Evolutionary conservation across 92 coral and sea anemone species (phyloP), one percentile per base, ranked within the genome.

Genomic region (Porites evermanni): DNA sequence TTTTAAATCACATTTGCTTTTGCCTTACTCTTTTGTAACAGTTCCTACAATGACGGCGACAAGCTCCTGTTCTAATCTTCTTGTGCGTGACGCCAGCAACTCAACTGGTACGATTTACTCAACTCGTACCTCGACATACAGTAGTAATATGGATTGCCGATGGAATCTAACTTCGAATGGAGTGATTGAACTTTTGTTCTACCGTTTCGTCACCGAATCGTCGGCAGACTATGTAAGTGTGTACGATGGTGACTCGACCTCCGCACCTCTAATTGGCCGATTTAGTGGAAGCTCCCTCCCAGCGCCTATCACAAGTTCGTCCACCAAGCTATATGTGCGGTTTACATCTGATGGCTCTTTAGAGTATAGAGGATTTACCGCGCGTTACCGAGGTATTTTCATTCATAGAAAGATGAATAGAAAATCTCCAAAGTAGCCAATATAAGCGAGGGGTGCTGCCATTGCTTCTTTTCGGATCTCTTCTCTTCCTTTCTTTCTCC

Each of bases 141-240:
- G 17, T 2, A 17, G 8, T 0, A 38, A 51, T 26, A 38, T 70
- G 68, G 67, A 77, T 6, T 67, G 74, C 61, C 2, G 44, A n/a
- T 88, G 88, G 88, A 82, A 21, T 32, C 23, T 88, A 23, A 67
- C 91, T n/a, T 82, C 91, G 5, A 88, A 88, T 54, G 64, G 84
- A 2, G 44, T 50, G 59, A 61, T 89, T 9, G 70, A 64, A 32
- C 77, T 89, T 12, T 47, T 32, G 14, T 89, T 89, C 63, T 5
- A n/a, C 11, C 11, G 21, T 9, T 83, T 89, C 26, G 3, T 0
- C 9, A 89, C 92, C 54, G 85, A 89, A 56, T 9, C 74, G 7
- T 76, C 81, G 50, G 70, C 70, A 9, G 91, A 87, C 67, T 78
- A 64, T 76, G 81, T 87, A 16, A 80, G 32, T 61, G 82, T 89